A percentile compares a stretch with the other conserved stretches of the same genome.
phyloP scores from a whole-genome alignment of 2,888 invertebrate genomes.

The Liodrosophila aerea region DNA sequence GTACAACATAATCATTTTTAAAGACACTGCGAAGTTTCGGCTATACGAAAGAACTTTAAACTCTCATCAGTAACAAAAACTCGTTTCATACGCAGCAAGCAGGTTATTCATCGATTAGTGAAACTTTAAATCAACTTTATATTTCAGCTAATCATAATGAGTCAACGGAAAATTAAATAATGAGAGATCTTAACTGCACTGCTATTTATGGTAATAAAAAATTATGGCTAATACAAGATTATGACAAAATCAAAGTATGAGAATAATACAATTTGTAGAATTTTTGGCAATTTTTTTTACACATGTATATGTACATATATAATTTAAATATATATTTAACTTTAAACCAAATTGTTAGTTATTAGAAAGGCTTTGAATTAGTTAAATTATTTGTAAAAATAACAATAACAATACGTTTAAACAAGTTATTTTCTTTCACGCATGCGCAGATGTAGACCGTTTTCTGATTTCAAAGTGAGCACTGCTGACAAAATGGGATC shows the following conservation, averaged over 20 bases:
- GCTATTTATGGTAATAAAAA: too few relatives aligned
- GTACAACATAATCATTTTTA: too few relatives aligned
- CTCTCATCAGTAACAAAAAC: too few relatives aligned
- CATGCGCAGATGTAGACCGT: constrained; percentile 82
- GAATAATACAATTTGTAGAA: constrained; percentile 69
- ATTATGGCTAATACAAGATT: too few relatives aligned
- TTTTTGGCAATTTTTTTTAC: constrained; percentile 73
- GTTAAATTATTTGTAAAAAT: neutral
- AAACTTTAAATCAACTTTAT: too few relatives aligned
- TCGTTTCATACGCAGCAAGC: too few relatives aligned
- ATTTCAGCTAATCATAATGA: too few relatives aligned
- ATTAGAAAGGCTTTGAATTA: neutral
- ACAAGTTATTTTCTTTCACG: constrained; percentile 65
- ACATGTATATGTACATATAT: constrained; percentile 41
- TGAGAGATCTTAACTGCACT: too few relatives aligned
- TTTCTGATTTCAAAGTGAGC: constrained; percentile 83
- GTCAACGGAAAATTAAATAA: too few relatives aligned
- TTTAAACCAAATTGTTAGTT: neutral
- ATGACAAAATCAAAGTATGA: constrained; percentile 75
- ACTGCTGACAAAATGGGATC: constrained; percentile 82
- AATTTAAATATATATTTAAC: neutral
- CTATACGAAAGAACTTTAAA: too few relatives aligned
- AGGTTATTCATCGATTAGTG: too few relatives aligned
- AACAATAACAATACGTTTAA: constrained; percentile 2
- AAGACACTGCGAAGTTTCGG: too few relatives aligned